Evolutionary conservation across 1,140 invertebrate genomes (phyloP).

Genomic region (Rhysida immarginata): DNA sequence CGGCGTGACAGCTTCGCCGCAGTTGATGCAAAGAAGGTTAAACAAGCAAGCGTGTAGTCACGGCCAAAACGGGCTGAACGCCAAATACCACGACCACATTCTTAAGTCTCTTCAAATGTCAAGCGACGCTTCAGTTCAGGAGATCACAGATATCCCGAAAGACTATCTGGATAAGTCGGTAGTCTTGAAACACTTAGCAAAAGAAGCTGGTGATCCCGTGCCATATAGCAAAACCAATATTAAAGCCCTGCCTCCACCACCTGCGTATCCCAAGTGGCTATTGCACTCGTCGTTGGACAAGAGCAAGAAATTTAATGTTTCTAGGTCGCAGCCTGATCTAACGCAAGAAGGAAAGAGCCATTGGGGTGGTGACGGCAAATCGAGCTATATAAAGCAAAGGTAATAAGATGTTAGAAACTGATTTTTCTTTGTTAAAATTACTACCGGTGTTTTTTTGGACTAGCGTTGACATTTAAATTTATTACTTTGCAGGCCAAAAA

Average conservation of each 20-base stretch:
- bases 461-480: too few species aligned
- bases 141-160: constrained; percentile 68
- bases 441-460: too few species aligned
- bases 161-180: constrained; percentile 66
- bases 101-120: neutral
- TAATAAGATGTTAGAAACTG: too few species aligned
- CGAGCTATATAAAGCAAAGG: too few species aligned
- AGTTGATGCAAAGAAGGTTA: neutral
- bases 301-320: constrained; percentile 22
- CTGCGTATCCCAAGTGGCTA: constrained; percentile 18
- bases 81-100: neutral
- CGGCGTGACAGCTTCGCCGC: neutral
- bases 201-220: constrained; percentile 32
- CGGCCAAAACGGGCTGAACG: neutral
- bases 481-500: constrained; percentile 39
- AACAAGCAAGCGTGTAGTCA: neutral
- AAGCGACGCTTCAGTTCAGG: constrained; percentile 31
- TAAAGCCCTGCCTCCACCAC: neutral
- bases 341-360: constrained; percentile 19
- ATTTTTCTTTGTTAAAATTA: too few species aligned
- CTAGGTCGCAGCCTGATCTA: constrained; percentile 60
- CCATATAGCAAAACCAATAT: neutral
- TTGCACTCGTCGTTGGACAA: constrained; percentile 9
- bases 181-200: constrained; percentile 70
- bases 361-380: too few species aligned